Percentiles rank a stretch among this genome's conserved stretches.
These are phyloP conservation scores for Trichogramma evanescens DNA, from an alignment of 2,888 invertebrate species.

Conservation along the genomic window DNA sequence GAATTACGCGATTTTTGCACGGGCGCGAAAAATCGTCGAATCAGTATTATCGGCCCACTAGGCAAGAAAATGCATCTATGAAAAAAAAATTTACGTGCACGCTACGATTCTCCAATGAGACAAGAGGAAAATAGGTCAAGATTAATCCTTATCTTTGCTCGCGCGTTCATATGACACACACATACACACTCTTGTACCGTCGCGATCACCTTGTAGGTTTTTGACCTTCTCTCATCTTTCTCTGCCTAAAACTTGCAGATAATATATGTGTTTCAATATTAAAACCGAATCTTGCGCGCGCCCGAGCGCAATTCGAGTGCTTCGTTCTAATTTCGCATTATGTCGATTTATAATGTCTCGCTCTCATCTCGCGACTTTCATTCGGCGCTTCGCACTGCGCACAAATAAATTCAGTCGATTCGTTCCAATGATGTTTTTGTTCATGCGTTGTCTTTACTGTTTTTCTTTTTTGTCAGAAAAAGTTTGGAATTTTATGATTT, in stretches of 20 bases:
- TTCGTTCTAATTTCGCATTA: conserved; percentile 8
- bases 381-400: not conserved
- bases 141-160: conserved; percentile 17
- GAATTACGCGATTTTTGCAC: too few relatives aligned
- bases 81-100: too few relatives aligned
- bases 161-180: too few relatives aligned
- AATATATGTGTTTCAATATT: conserved; percentile 3
- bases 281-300: not conserved
- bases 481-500: conserved; percentile 78
- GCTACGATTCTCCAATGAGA: not conserved
- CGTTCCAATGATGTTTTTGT: too few relatives aligned
- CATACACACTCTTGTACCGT: conserved; percentile 2
- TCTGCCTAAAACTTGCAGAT: conserved; percentile 5
- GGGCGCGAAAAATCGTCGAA: too few relatives aligned
- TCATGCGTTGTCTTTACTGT: not conserved
- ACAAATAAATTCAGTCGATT: not conserved
- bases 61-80: too few relatives aligned
- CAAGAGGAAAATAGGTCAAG: conserved; percentile 20
- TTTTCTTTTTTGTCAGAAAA: conserved; percentile 47
- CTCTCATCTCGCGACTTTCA: too few relatives aligned
- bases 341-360: not conserved
- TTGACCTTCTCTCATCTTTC: conserved; percentile 14
- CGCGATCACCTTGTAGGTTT: conserved; percentile 22
- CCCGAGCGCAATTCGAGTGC: conserved; percentile 17
- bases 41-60: too few relatives aligned